Percentiles rank a stretch among this genome's conserved stretches.
phyloP scores from a whole-genome alignment of 2,888 invertebrate genomes.

The Chouioia cunea region DNA sequence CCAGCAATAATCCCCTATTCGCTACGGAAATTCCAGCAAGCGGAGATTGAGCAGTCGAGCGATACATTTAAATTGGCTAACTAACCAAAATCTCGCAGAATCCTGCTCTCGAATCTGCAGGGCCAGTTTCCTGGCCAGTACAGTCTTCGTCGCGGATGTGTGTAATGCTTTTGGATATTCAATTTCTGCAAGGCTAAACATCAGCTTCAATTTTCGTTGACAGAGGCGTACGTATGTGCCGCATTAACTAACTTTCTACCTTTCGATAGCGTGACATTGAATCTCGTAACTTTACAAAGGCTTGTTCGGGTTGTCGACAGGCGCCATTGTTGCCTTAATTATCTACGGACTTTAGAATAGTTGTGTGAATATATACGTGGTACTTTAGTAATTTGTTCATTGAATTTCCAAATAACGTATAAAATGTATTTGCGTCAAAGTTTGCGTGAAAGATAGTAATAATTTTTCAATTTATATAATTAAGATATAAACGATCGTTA shows the following conservation, averaged over 20 bases:
- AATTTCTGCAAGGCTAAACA: conserved; percentile 33
- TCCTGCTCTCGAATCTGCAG: conserved; percentile 12
- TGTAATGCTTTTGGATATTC: conserved; percentile 25
- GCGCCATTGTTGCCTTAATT: too few species aligned
- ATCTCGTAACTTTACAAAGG: background rate
- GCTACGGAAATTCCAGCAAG: background rate
- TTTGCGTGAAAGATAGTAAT: too few species aligned
- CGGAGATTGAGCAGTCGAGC: conserved; percentile 28
- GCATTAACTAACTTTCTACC: background rate
- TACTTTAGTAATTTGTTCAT: too few species aligned
- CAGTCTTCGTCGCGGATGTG: background rate
- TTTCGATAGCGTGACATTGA: conserved; percentile 10
- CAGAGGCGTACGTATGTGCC: too few species aligned
- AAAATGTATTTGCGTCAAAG: too few species aligned
- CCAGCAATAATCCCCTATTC: background rate
- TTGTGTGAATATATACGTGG: too few species aligned
- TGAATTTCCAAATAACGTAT: too few species aligned
- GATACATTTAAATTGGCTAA: conserved; percentile 42
- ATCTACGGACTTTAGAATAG: too few species aligned
- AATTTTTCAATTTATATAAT: too few species aligned
- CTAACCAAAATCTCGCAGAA: conserved; percentile 34
- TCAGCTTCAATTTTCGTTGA: conserved; percentile 17
- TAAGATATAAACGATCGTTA: too few species aligned
- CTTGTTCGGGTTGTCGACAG: too few species aligned
- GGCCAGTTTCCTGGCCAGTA: conserved; percentile 29